Base-by-base conservation (phyloP, 2,797 vertebrate genomes). In the Periophthalmus magnuspinnatus region DNA sequence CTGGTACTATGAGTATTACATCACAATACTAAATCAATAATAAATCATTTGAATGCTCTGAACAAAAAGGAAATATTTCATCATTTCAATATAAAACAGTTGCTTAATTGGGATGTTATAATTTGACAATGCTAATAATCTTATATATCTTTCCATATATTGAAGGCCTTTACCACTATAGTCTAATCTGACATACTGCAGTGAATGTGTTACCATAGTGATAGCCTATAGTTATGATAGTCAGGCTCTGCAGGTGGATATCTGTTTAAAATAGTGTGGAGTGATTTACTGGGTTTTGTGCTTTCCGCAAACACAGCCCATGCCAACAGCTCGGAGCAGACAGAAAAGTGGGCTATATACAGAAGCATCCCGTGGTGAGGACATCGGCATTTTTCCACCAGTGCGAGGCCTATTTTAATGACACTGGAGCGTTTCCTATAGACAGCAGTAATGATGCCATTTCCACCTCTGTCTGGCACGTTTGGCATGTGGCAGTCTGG, bases 381-480 rank as follows among this genome's bases (percentile, higher is more conserved):
- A 67, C 72, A 56, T 22, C 60, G 76, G 71, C 85, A 83, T 88
- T 87, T 78, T 85, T 88, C 85, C 88, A 76, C 74, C 67, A 69
- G 66, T 78, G 80, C 77, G 82, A 76, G 77, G 76, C 75, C 76
- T 82, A 77, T 88, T 92, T 89, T 85, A 85, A 90, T 82, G 79
- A 77, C 80, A 77, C 75, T 80, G 83, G 77, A 76, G 62, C 55
- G 69, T 76, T 82, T 81, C 75, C 81, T 24, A 52, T 69, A 72
- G 81, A 84, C 60, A 75, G 72, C 69, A 34, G 50, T 71, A 67
- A 74, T 50, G 71, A 74, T 88, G 88, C 79, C 83, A 75, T 83
- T 80, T 77, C 80, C 78, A 75, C 68, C 71, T 74, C 69, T 1
- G 65, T 75, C 78, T 82, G 83, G 74, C 58, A 77, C 80, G 66